Evolutionary conservation across 1,140 invertebrate genomes (phyloP), one percentile per base, ranked within the genome.

Genomic region (Contarinia nasturtii): DNA sequence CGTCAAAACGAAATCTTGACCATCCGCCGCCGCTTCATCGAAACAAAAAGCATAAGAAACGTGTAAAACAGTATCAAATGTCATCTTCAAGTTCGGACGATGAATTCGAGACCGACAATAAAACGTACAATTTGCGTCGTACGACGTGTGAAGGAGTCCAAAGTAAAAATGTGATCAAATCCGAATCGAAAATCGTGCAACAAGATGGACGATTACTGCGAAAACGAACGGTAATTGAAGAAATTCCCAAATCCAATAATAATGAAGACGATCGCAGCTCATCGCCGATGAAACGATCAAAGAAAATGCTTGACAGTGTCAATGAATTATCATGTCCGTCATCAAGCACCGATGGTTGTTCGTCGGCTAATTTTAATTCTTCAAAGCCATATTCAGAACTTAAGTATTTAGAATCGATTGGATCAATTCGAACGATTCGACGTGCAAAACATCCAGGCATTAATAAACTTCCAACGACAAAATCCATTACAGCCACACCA

Each of bases 361-460:
- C 37, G 14, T 40, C 37, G 37, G 37, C 14, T 4, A 7, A 7
- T n/a, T n/a, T n/a, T n/a, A 12, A 40, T 18, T 18, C 14, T 15
- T 40, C 37, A 14, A 40, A 40, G 27, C 27, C 27, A 40, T 15
- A 40, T 12, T 15, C 37, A 15, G 45, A 46, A 33, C n/a, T 46
- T 5, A 46, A 33, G 15, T 46, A 46, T 34, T 15, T 46, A 14
- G 45, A 46, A 34, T 27, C 45, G 4, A n/a, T 34, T 27, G 45
- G 45, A 33, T 15, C 21, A 8, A 14, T 46, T 21, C 45, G 45
- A 11, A 19, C n/a, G 10, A 14, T 40, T 15, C 37, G 37, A 3
- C 14, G 17, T 7, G 14, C 17, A 7, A 40, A 40, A 40, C 37
- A 40, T 40, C 37, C 14, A 7, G 37, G 33, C 11, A 46, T 19